Evolutionary conservation across 1,140 invertebrate species (phyloP), one percentile per base, ranked within the genome.

Genomic region (Polypedilum pembai): DNA sequence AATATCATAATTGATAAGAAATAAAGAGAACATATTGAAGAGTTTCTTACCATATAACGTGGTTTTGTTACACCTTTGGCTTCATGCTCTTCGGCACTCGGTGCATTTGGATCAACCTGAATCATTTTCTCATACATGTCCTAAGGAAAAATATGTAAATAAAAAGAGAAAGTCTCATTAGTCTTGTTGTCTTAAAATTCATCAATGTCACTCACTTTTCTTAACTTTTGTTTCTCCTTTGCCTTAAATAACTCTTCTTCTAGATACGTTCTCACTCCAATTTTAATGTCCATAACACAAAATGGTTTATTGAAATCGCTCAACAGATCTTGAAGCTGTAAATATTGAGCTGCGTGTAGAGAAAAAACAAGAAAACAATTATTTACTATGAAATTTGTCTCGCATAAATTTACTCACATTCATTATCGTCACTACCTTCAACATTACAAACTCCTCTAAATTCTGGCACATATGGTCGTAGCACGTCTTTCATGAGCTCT

Each of bases 41-140:
- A 56, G 45, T 1, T 12, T 8, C 17, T 69, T 69, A 69, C 92
- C 95, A 98, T 98, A 81, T 98, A 98, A 73, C 96, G 85, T 0
- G 94, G 94, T 83, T 98, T 98, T 0, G 94, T 98, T 1, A 98
- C 93, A 24, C 93, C 96, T 83, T 94, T 92, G 75, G 93, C 83
- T 74, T 88, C 84, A 77, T 94, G 90, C 83, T 98, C 96, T 80
- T 98, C 95, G 74, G 91, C 89, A 12, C 91, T 95, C 8, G 96
- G 96, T 5, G 95, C 96, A 76, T 86, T 85, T 20, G 91, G 88
- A 80, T 98, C 96, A 74, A 98, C 93, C 81, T 96, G 93, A 75
- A 96, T 91, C 96, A 99, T 98, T 85, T 99, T 98, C 77, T 98
- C 93, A 82, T 97, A 99, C 92, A 99, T 96, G 83, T 99, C 96